Evolutionary conservation across 2,888 invertebrate species (phyloP), one percentile per base, ranked within the genome.

Genomic region (Ophioninae sp.): DNA sequence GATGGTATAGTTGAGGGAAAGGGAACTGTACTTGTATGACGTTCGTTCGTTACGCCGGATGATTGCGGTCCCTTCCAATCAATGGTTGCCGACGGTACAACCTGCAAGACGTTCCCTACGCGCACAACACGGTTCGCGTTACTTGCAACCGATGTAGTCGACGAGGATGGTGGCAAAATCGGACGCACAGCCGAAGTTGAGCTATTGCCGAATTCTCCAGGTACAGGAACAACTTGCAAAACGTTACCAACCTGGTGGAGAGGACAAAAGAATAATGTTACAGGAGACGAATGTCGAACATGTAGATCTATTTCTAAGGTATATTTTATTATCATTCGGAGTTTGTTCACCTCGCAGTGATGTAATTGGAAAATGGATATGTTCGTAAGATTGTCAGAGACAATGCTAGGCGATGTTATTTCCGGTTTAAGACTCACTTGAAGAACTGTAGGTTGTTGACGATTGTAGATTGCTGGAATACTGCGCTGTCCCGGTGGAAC

Each of bases 161-260:
- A 84, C 39, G 85, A 73, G 37, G 87, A 79, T 0, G 81, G 23
- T 7, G 85, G 80, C 21, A 87, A 64, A 61, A 82, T 78, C 30
- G 75, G 37, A 64, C 82, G 79, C 41, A 73, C 21, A 7, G 5
- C 30, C 0, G 76, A 8, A 7, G 59, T 70, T 0, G 76, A 44
- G 10, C 57, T 65, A 21, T 69, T 57, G 17, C 67, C 41, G 7
- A 89, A 88, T 67, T 88, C 90, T 61, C 90, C 91, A 74, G 94
- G 94, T 30, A 93, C 93, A 2, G 95, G 95, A 6, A 95, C 94
- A 7, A 95, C 95, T 91, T 95, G 94, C 56, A 95, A 90, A 85
- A 95, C 94, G 86, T 95, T 95, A 21, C 95, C 95, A 57, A 95
- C 94, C 93, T 95, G 93, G 85, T 90, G 89, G 79, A 86, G 72